A percentile compares a stretch with the other conserved stretches of the same genome.
Evolutionary conservation across 2,797 vertebrate genomes (phyloP).

Genomic region (Typhlichthys eigenmanni): DNA sequence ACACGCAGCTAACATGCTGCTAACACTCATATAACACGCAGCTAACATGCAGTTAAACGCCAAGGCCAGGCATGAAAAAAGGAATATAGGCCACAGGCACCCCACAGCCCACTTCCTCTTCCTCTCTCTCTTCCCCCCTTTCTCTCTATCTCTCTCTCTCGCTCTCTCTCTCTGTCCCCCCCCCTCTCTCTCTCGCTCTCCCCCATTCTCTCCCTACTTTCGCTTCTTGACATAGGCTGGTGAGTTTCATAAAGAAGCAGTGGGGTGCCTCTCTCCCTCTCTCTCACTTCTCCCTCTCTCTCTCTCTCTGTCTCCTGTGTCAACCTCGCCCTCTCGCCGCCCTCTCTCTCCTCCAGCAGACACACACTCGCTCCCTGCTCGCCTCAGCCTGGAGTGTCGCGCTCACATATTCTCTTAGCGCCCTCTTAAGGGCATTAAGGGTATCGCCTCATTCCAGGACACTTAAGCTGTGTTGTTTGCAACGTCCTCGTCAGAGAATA

Average conservation of each 20-base stretch:
- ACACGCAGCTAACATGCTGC: too few species aligned
- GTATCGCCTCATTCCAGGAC: constrained; percentile 9
- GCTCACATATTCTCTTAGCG: constrained; percentile 61
- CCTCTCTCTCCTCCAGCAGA: not conserved
- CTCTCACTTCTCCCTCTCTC: constrained; percentile 17
- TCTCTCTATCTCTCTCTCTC: constrained; percentile 1
- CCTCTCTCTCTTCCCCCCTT: not conserved
- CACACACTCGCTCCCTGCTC: not conserved
- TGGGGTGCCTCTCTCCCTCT: constrained; percentile 46
- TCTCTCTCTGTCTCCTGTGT: constrained; percentile 23
- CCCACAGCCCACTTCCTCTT: not conserved
- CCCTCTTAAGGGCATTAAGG: constrained; percentile 61
- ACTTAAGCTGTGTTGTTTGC: constrained; percentile 17
- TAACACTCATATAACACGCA: too few species aligned
- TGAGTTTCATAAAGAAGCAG: constrained; percentile 56
- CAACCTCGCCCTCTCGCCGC: not conserved
- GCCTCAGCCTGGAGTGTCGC: not conserved
- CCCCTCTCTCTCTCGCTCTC: constrained; percentile 30
- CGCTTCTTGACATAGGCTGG: constrained; percentile 24
- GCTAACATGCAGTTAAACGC: not conserved
- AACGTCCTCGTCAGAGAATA: not conserved
- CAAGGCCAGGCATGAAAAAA: not conserved
- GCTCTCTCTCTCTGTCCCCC: constrained; percentile 11
- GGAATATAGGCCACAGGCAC: not conserved
- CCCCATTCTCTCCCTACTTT: constrained; percentile 24